These are phyloP conservation scores for Brachyptera putata DNA, from an alignment of 2,888 invertebrate genomes.

Conservation along the genomic window DNA sequence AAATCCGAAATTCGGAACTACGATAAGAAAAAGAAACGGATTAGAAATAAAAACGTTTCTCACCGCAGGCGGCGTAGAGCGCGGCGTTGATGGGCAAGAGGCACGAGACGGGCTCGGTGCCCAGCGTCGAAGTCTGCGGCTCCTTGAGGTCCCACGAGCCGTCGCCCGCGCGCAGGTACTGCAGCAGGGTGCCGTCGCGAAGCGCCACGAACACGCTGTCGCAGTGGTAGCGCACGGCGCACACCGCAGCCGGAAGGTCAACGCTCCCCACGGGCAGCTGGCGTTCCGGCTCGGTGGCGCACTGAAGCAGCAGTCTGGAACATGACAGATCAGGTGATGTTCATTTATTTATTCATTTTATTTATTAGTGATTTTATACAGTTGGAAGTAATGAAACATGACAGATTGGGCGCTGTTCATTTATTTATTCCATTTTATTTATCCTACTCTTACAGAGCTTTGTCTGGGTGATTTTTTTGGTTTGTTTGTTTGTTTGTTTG, in stretches of 20 bases:
- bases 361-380: too few relatives aligned
- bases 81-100: slow-evolving; percentile 55
- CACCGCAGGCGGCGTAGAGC: slow-evolving; percentile 77
- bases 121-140: slow-evolving; percentile 65
- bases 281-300: slow-evolving; percentile 80
- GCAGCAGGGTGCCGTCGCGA: slow-evolving; percentile 69
- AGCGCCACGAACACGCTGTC: slow-evolving; percentile 87
- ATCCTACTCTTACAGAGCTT: too few relatives aligned
- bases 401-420: too few relatives aligned
- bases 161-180: slow-evolving; percentile 62
- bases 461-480: too few relatives aligned
- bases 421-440: too few relatives aligned
- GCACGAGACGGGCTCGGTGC: slow-evolving; percentile 68
- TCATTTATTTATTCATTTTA: too few relatives aligned
- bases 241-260: slow-evolving; percentile 63
- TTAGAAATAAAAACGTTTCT: too few relatives aligned
- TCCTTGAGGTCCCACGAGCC: slow-evolving; percentile 65
- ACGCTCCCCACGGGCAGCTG: slow-evolving; percentile 65
- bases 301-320: slow-evolving; percentile 67
- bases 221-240: slow-evolving; percentile 76
- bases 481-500: too few relatives aligned
- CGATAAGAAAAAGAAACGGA: too few relatives aligned
- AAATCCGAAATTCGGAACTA: too few relatives aligned
- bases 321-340: too few relatives aligned
- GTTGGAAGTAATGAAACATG: too few relatives aligned